phyloP scores from a whole-genome alignment of 53 echinoderm and acorn worm genomes.

The Paracentrotus lividus region DNA sequence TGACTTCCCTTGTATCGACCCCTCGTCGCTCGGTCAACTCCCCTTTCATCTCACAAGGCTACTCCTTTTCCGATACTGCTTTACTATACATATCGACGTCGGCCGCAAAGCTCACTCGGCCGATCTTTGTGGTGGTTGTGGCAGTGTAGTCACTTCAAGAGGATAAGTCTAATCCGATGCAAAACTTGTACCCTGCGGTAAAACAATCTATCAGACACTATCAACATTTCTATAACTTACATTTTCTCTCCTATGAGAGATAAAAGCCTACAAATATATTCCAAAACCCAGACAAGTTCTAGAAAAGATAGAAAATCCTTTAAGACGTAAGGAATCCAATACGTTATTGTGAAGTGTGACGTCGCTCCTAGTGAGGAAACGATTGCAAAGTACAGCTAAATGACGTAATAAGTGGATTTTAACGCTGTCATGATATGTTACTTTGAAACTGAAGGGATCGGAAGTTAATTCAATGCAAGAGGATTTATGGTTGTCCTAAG shows the following conservation, averaged over 20 bases:
- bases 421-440: background rate
- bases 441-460: background rate
- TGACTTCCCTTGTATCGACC: background rate
- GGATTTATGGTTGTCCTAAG: background rate
- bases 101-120: background rate
- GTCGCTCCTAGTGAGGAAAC: background rate
- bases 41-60: background rate
- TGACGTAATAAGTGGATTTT: background rate
- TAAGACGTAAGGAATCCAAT: too few species aligned
- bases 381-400: background rate
- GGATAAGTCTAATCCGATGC: background rate
- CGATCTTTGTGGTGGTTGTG: background rate
- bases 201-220: constrained; percentile 22
- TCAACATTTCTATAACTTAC: background rate
- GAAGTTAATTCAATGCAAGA: background rate
- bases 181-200: background rate
- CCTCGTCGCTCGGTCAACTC: background rate
- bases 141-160: background rate
- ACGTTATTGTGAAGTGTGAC: background rate
- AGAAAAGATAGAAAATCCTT: background rate
- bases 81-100: background rate
- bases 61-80: constrained; percentile 13
- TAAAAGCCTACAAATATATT: background rate
- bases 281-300: background rate
- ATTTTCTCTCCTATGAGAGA: background rate